These are phyloP conservation scores for Naja naja DNA, from an alignment of 2,113 vertebrate genomes.

Conservation along the genomic window DNA sequence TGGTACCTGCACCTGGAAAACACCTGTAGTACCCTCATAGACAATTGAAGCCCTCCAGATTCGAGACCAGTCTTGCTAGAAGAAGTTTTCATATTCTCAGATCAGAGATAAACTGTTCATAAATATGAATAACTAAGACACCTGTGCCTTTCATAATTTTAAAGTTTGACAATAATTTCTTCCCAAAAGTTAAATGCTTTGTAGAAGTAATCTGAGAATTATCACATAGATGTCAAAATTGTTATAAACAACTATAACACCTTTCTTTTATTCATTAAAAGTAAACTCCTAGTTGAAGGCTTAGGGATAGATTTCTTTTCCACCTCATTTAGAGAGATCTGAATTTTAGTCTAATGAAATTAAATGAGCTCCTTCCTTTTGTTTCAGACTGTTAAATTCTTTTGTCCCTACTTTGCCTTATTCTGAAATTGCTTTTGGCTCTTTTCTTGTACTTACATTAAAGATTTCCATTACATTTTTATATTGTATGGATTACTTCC, in stretches of 20 bases:
- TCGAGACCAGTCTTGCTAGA: not conserved
- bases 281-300: not conserved
- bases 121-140: not conserved
- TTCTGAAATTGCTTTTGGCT: constrained; percentile 14
- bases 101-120: not conserved
- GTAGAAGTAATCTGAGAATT: not conserved
- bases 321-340: not conserved
- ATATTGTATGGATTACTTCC: constrained; percentile 15
- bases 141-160: not conserved
- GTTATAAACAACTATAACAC: not conserved
- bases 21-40: not conserved
- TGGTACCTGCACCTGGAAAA: not conserved
- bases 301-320: not conserved
- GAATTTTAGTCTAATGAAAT: constrained; percentile 24
- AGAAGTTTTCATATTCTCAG: not conserved
- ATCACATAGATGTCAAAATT: not conserved
- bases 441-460: constrained; percentile 16
- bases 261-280: not conserved
- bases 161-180: not conserved
- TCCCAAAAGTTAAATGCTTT: not conserved
- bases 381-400: constrained; percentile 20
- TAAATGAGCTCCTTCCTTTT: constrained; percentile 16
- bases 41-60: not conserved
- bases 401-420: not conserved
- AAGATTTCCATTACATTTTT: constrained; percentile 26